Evolutionary conservation across 1,140 invertebrate species (phyloP).

Genomic region (Cotesia chilonis): DNA sequence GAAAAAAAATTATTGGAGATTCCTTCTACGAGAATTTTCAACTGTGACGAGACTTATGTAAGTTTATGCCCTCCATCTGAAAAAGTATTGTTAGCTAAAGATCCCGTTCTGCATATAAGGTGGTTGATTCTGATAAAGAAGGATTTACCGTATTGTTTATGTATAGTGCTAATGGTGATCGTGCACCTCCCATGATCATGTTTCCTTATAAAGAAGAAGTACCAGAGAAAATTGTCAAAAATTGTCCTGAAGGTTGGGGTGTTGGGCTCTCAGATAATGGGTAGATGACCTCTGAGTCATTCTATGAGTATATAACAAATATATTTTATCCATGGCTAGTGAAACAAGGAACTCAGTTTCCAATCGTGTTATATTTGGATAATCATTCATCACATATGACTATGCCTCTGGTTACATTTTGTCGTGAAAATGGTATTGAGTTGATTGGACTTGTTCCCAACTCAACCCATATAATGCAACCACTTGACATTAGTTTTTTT

Average conservation of each 20-base stretch:
- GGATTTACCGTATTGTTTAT: slow-evolving; percentile 48
- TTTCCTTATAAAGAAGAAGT: slow-evolving; percentile 38
- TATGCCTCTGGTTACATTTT: slow-evolving; percentile 43
- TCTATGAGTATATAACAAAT: slow-evolving; percentile 57
- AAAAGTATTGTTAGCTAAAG: slow-evolving; percentile 47
- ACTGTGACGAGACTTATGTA: slow-evolving; percentile 49
- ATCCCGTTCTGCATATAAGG: slow-evolving; percentile 45
- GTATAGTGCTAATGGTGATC: slow-evolving; percentile 46
- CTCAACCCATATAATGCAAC: slow-evolving; percentile 58
- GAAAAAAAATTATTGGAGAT: slow-evolving; percentile 38
- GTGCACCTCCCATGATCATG: slow-evolving; percentile 43
- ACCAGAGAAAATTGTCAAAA: slow-evolving; percentile 40
- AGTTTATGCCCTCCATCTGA: slow-evolving; percentile 45
- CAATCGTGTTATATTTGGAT: slow-evolving; percentile 57
- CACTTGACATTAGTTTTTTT: slow-evolving; percentile 59
- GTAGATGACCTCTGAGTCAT: slow-evolving; percentile 57
- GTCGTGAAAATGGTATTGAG: slow-evolving; percentile 48
- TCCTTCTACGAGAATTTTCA: slow-evolving; percentile 39
- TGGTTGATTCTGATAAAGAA: slow-evolving; percentile 47
- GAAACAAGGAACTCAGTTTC: slow-evolving; percentile 45
- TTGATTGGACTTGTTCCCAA: slow-evolving; percentile 52
- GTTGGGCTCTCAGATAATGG: slow-evolving; percentile 50
- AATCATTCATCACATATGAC: slow-evolving; percentile 42
- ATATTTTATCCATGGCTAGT: slow-evolving; percentile 50
- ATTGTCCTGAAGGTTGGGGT: slow-evolving; percentile 51